Conservation (phyloP, 2,888 invertebrate species). For the Tanypteryx hageni region DNA sequence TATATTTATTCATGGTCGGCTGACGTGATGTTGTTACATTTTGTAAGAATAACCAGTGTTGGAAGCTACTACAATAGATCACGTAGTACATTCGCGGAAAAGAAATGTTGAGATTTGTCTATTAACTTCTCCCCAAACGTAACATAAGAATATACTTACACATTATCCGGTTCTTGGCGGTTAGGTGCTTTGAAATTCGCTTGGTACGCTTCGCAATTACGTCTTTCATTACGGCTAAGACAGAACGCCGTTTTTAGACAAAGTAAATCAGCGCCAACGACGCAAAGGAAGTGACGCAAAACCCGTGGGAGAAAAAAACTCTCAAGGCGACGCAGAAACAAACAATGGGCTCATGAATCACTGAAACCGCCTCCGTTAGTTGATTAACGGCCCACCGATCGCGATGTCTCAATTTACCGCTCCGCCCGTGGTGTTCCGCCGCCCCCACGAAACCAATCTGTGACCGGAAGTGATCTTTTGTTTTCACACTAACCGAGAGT, state of each 20-base stretch:
- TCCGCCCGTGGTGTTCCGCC: background rate
- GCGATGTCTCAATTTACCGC: constrained; percentile 19
- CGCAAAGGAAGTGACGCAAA: background rate
- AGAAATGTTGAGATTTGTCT: too few relatives aligned
- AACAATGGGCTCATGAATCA: constrained; percentile 10
- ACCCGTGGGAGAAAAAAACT: background rate
- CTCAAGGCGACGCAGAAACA: background rate
- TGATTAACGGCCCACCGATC: background rate
- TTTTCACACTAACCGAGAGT: background rate
- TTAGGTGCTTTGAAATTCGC: too few relatives aligned
- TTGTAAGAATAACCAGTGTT: too few relatives aligned
- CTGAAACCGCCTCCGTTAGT: background rate
- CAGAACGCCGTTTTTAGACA: background rate
- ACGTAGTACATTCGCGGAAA: too few relatives aligned
- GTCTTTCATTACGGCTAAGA: background rate
- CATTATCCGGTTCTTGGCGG: too few relatives aligned
- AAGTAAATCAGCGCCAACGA: too few relatives aligned
- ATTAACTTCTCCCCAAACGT: too few relatives aligned
- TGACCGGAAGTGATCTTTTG: constrained; percentile 15
- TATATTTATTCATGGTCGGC: too few relatives aligned
- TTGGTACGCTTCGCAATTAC: background rate
- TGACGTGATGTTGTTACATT: too few relatives aligned
- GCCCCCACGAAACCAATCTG: constrained; percentile 15
- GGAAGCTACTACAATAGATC: too few relatives aligned
- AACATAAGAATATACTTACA: too few relatives aligned